Conservation (phyloP, 1,140 invertebrate species). For the Diprion similis region DNA sequence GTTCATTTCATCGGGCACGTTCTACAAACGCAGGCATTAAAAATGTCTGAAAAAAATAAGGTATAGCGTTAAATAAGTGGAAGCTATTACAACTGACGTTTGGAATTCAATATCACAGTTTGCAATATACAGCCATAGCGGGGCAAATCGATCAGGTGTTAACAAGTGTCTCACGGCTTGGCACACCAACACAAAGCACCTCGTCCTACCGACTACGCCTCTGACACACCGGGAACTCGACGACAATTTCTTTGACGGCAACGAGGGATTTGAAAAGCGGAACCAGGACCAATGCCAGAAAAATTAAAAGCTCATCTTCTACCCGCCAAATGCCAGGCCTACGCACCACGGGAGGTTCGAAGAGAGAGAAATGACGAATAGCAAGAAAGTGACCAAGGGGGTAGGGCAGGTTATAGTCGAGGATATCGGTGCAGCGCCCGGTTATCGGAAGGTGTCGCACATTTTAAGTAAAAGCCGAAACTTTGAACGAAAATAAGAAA, state of each 20-base stretch:
- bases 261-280: background rate
- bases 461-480: conserved; percentile 47
- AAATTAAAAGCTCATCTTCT: too few relatives aligned
- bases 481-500: conserved; percentile 37
- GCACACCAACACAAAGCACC: conserved; percentile 38
- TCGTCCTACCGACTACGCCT: background rate
- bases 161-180: conserved; percentile 54
- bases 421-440: background rate
- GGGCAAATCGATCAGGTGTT: conserved; percentile 52
- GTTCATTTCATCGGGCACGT: conserved; percentile 19
- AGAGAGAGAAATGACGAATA: background rate
- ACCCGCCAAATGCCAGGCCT: conserved; percentile 12
- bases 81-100: conserved; percentile 43
- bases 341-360: background rate
- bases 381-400: background rate
- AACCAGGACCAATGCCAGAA: background rate
- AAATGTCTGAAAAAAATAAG: background rate
- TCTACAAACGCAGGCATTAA: background rate
- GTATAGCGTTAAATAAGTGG: conserved; percentile 11
- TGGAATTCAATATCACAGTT: conserved; percentile 50
- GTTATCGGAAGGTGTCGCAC: conserved; percentile 45
- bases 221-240: conserved; percentile 19
- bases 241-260: background rate
- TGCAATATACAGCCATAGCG: conserved; percentile 44
- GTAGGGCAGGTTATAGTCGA: background rate